Evolutionary conservation across 2,888 invertebrate genomes (phyloP).

Genomic region (Drosophila macrothrix): DNA sequence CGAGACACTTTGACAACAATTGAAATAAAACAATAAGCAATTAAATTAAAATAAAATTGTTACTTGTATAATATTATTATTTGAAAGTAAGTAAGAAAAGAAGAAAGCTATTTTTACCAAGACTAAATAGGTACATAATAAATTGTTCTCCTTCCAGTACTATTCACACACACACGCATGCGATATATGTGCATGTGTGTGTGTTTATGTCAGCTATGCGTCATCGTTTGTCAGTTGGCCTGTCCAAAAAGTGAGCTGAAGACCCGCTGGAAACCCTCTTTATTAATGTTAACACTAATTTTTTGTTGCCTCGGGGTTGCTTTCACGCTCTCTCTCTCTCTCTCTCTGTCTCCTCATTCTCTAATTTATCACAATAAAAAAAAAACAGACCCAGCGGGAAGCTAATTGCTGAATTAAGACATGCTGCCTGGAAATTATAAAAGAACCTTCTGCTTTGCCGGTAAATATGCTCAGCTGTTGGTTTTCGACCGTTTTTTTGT

Average conservation of each 20-base stretch:
- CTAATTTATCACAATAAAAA: background rate
- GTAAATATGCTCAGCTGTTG: background rate
- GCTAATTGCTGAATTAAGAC: background rate
- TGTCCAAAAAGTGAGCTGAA: conserved; percentile 8
- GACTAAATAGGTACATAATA: background rate
- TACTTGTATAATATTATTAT: background rate
- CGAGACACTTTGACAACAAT: background rate
- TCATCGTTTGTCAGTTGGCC: conserved; percentile 17
- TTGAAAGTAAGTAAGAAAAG: background rate
- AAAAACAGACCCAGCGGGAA: background rate
- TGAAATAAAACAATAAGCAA: background rate
- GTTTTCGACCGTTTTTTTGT: background rate
- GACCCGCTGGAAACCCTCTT: conserved; percentile 28
- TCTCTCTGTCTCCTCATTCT: conserved; percentile 14
- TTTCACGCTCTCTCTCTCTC: background rate
- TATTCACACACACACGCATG: background rate
- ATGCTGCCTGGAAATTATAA: background rate
- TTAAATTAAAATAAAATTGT: background rate
- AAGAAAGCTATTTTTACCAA: background rate
- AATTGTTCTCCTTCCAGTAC: background rate
- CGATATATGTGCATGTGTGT: background rate
- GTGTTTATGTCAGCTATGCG: conserved; percentile 12
- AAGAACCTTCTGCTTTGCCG: background rate
- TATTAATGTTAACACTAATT: background rate
- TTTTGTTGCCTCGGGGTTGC: conserved; percentile 29